Evolutionary conservation across 2,888 invertebrate species (phyloP), one percentile per base, ranked within the genome.

Genomic region (Panorpa germanica): DNA sequence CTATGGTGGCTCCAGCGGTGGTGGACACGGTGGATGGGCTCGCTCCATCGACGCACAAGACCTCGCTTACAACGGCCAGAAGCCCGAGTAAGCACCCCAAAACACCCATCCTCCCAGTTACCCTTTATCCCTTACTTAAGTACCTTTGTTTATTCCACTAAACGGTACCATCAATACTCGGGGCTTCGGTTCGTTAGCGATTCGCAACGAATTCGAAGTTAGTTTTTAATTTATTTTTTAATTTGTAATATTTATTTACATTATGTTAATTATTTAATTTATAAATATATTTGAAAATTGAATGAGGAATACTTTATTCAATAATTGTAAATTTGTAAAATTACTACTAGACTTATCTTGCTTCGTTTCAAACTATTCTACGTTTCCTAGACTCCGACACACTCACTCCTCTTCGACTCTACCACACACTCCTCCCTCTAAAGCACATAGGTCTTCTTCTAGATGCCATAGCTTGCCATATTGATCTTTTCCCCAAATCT

Each of bases 41-140:
- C 65, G 82, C 43, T 74, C 76, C 33, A 53, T 73, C 38, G 69
- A 68, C 37, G 71, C 77, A 36, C 81, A 82, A 48, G 71, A 70
- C 44, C 54, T 82, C 48, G 83, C 82, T 37, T 83, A 81, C 56
- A 65, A 70, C 40, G 78, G 70, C 39, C 81, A 83, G 53, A 68
- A 70, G 52, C 70, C 73, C 39, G 60, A 59, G 43, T 53, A 54
- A 43, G 49, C 45, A 36, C 39, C 45, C 40, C 45, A 46, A 40
- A 47, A 45, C 42, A 38, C 25, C 31, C 31, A 26, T 32, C 34
- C 32, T 41, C 36, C 21, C 15, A 12, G 16, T 20, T 13, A 16
- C 16, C 11, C 4, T 17, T n/a, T 28, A 21, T 15, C 21, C 28
- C 23, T 15, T 8, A 10, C 16, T 26, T 23, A 18, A 25, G 12